Conservation (phyloP, 1,140 invertebrate species). For the Tetramorium parvispinum region DNA sequence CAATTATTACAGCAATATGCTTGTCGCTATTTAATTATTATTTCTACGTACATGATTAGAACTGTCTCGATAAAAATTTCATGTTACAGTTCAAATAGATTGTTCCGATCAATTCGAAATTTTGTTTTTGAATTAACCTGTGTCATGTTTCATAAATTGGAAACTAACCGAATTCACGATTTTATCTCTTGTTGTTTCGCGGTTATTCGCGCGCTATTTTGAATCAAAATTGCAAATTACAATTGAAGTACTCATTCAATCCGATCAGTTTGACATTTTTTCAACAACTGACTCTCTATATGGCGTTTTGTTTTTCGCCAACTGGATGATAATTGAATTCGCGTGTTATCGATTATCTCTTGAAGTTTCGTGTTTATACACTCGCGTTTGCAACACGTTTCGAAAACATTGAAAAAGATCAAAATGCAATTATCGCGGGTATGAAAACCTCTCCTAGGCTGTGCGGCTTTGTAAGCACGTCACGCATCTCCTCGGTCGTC, state of each 20-base stretch:
- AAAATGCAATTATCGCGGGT: conserved; percentile 8
- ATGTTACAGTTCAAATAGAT: not conserved
- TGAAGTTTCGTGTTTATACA: not conserved
- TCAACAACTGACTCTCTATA: not conserved
- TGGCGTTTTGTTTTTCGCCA: conserved; percentile 23
- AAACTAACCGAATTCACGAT: conserved; percentile 2
- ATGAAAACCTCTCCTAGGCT: not conserved
- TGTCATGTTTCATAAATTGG: not conserved
- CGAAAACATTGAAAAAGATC: not conserved
- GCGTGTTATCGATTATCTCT: conserved; percentile 35
- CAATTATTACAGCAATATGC: not conserved
- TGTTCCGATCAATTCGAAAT: not conserved
- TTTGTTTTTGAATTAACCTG: conserved; percentile 21
- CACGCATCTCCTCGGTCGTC: not conserved
- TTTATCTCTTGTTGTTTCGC: not conserved
- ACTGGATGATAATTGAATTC: conserved; percentile 24
- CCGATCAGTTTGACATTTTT: conserved; percentile 28
- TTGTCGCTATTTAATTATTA: not conserved
- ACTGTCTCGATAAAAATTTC: not conserved
- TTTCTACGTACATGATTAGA: too few species aligned
- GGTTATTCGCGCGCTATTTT: conserved; percentile 23
- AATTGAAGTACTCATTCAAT: conserved; percentile 28
- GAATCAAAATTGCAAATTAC: conserved; percentile 46
- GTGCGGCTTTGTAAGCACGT: not conserved
- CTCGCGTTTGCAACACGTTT: not conserved